Percentiles rank a stretch among this genome's conserved stretches.
Evolutionary conservation across 2,888 invertebrate genomes (phyloP).

Genomic region (Xanthorhoe spadicearia): DNA sequence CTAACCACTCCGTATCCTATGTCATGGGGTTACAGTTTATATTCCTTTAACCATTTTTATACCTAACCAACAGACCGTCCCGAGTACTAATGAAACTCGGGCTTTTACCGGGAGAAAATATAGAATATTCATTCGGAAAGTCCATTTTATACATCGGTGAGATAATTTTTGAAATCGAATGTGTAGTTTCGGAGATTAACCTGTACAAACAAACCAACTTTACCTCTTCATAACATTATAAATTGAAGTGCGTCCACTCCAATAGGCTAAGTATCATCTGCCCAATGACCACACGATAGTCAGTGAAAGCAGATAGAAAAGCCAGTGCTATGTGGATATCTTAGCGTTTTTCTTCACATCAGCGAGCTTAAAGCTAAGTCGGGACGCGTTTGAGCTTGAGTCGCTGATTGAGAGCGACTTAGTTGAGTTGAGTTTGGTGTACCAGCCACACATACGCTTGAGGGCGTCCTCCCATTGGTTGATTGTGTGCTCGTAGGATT

Average conservation of each 20-base stretch:
- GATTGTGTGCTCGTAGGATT: constrained; percentile 66
- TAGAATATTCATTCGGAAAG: too few species aligned
- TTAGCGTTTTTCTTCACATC: constrained; percentile 51
- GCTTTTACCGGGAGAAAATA: too few species aligned
- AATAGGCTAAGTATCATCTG: constrained; percentile 64
- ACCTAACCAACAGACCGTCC: too few species aligned
- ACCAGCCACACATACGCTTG: constrained; percentile 85
- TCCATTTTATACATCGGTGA: too few species aligned
- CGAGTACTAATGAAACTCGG: too few species aligned
- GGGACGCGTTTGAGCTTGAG: constrained; percentile 52
- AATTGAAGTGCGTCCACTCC: constrained; percentile 32
- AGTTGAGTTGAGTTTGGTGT: constrained; percentile 53
- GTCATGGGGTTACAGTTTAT: constrained; percentile 4
- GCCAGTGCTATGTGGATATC: constrained; percentile 73
- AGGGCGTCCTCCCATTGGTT: constrained; percentile 85
- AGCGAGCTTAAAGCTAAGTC: constrained; percentile 60
- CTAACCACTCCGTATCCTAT: constrained; percentile 8
- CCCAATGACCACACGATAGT: constrained; percentile 57
- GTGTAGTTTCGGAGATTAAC: too few species aligned
- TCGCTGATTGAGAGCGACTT: constrained; percentile 50
- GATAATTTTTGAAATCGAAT: too few species aligned
- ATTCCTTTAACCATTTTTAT: background rate
- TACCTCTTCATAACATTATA: too few species aligned
- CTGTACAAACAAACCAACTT: too few species aligned
- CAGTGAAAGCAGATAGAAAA: constrained; percentile 61